Percentiles rank a stretch among this genome's conserved stretches.
phyloP scores from a whole-genome alignment of 2,797 vertebrate genomes.

The Siniperca undulata region DNA sequence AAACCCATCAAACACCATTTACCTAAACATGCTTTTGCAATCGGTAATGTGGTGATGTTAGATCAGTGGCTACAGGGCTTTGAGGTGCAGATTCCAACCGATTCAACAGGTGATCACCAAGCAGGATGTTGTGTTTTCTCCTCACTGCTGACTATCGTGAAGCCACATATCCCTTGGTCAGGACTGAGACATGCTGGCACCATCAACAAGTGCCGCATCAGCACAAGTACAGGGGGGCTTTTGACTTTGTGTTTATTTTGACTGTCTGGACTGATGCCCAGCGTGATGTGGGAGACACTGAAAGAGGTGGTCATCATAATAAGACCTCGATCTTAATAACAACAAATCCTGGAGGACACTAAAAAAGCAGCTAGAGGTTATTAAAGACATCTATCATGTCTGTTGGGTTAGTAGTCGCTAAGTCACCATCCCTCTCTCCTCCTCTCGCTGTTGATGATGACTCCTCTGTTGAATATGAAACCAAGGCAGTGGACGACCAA shows the following conservation, averaged over 20 bases:
- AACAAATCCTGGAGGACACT: constrained; percentile 78
- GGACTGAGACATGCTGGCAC: constrained; percentile 65
- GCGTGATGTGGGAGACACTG: constrained; percentile 66
- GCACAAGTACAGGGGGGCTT: constrained; percentile 58
- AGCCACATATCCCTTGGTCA: constrained; percentile 43
- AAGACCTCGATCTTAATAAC: constrained; percentile 83
- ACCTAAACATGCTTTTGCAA: constrained; percentile 42
- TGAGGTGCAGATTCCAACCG: constrained; percentile 28
- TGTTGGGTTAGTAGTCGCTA: constrained; percentile 66
- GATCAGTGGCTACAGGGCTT: constrained; percentile 12
- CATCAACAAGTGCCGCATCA: constrained; percentile 78
- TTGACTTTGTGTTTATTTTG: constrained; percentile 74
- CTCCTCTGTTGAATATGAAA: constrained; percentile 73
- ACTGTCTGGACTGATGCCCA: constrained; percentile 67
- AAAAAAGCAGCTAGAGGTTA: constrained; percentile 80
- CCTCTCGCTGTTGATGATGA: constrained; percentile 49
- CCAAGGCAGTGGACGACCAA: constrained; percentile 49
- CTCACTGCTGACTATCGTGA: constrained; percentile 37
- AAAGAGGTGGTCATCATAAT: constrained; percentile 79
- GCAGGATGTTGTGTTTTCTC: constrained; percentile 32
- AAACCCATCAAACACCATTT: constrained; percentile 63
- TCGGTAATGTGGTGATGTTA: constrained; percentile 16
- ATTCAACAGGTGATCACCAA: constrained; percentile 72
- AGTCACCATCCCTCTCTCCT: constrained; percentile 50
- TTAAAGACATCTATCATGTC: constrained; percentile 86